phyloP scores from a whole-genome alignment of 2,113 vertebrate species.

The Salvelinus fontinalis region DNA sequence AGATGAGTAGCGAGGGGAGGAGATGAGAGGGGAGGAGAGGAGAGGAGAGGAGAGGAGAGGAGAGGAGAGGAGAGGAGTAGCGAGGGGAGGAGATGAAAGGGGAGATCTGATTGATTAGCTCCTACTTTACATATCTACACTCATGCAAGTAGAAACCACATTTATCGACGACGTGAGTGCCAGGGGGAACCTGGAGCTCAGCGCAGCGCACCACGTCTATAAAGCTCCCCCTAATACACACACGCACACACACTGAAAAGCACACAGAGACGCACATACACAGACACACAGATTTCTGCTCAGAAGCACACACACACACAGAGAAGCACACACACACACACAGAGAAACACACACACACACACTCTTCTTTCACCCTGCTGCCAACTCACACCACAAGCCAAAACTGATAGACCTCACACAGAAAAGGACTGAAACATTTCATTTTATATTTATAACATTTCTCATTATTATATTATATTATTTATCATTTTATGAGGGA shows the following conservation, averaged over 20 bases:
- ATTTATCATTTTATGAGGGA: background rate
- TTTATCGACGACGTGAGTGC: slow-evolving; percentile 58
- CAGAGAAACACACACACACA: no score
- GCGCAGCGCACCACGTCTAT: slow-evolving; percentile 50
- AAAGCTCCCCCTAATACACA: slow-evolving; percentile 42
- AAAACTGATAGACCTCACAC: slow-evolving; percentile 55
- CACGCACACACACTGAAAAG: background rate
- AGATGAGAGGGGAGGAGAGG: no score
- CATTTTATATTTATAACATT: background rate
- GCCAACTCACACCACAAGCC: slow-evolving; percentile 25
- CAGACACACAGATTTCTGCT: no score
- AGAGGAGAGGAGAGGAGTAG: no score
- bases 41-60: no score
- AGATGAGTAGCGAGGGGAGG: no score
- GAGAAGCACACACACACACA: no score
- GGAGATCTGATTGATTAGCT: slow-evolving; percentile 60
- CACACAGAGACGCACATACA: background rate
- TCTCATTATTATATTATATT: no score
- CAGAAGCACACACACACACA: no score
- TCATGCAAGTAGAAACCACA: slow-evolving; percentile 59
- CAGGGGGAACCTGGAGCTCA: slow-evolving; percentile 46
- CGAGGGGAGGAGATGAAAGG: slow-evolving; percentile 26
- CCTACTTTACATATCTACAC: slow-evolving; percentile 69
- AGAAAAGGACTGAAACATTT: slow-evolving; percentile 50
- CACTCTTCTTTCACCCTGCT: background rate